Evolutionary conservation across 2,797 vertebrate genomes (phyloP).

Genomic region (Cyclura pinguis): DNA sequence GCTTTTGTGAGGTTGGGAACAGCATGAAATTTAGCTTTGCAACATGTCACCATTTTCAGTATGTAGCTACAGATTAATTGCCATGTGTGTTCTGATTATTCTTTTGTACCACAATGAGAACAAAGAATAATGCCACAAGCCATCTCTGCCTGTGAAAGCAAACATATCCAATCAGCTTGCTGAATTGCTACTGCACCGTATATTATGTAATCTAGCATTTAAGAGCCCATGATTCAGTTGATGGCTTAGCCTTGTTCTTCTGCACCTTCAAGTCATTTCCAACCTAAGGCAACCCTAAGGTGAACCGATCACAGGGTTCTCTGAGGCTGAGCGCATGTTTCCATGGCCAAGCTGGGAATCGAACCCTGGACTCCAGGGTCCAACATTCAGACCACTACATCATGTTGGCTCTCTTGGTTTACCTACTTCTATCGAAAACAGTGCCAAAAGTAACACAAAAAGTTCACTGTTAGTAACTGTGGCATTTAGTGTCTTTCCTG

Average conservation of each 20-base stretch:
- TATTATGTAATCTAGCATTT: background rate
- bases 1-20: background rate
- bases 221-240: background rate
- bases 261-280: too few species aligned
- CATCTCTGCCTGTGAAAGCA: background rate
- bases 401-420: too few species aligned
- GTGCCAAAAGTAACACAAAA: background rate
- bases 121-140: background rate
- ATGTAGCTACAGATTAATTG: constrained; percentile 8
- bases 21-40: constrained; percentile 13
- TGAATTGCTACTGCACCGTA: background rate
- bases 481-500: too few species aligned
- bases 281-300: too few species aligned
- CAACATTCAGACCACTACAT: too few species aligned
- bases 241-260: background rate
- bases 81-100: background rate
- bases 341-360: too few species aligned
- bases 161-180: background rate
- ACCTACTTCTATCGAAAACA: too few species aligned
- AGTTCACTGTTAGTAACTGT: too few species aligned
- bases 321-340: too few species aligned
- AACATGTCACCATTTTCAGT: background rate
- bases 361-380: too few species aligned
- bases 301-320: too few species aligned
- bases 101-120: background rate